Conservation (phyloP, 2,888 invertebrate species). For the Drosophila kambysellisi region DNA sequence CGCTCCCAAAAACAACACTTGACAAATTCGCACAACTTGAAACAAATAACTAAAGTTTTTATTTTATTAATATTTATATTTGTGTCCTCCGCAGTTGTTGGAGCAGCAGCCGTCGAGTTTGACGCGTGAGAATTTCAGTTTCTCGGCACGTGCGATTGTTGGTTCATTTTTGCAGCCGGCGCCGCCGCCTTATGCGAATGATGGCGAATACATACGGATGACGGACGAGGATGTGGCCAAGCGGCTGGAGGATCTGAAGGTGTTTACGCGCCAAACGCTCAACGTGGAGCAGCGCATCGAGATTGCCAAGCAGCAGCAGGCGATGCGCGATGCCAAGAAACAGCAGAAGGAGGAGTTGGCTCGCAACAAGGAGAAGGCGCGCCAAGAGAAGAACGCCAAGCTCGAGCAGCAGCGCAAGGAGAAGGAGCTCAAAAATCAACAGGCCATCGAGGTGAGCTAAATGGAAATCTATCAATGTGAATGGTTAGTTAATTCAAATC, state of each 20-base stretch:
- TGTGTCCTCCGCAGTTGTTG: constrained; percentile 85
- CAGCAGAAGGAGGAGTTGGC: constrained; percentile 89
- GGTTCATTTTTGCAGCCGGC: constrained; percentile 96
- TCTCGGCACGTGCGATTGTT: constrained; percentile 94
- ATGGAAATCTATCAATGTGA: neutral
- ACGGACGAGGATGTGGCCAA: constrained; percentile 93
- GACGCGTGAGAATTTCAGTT: constrained; percentile 95
- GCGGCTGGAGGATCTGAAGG: constrained; percentile 89
- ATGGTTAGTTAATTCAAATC: neutral
- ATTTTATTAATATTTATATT: neutral
- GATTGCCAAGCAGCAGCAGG: constrained; percentile 90
- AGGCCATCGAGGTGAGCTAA: constrained; percentile 92
- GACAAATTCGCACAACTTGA: neutral
- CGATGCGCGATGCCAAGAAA: constrained; percentile 90
- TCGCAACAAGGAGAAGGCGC: constrained; percentile 86
- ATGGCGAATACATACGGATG: constrained; percentile 91
- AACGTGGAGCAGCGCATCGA: constrained; percentile 92
- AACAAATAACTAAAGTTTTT: neutral
- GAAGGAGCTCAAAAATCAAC: constrained; percentile 93
- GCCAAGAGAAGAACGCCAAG: constrained; percentile 90
- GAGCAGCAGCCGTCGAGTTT: constrained; percentile 90
- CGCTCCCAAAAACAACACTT: neutral
- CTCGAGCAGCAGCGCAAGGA: constrained; percentile 93
- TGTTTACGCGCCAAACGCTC: constrained; percentile 88
- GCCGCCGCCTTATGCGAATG: constrained; percentile 87